phyloP scores from a whole-genome alignment of 2,113 vertebrate genomes.

The Python bivittatus region DNA sequence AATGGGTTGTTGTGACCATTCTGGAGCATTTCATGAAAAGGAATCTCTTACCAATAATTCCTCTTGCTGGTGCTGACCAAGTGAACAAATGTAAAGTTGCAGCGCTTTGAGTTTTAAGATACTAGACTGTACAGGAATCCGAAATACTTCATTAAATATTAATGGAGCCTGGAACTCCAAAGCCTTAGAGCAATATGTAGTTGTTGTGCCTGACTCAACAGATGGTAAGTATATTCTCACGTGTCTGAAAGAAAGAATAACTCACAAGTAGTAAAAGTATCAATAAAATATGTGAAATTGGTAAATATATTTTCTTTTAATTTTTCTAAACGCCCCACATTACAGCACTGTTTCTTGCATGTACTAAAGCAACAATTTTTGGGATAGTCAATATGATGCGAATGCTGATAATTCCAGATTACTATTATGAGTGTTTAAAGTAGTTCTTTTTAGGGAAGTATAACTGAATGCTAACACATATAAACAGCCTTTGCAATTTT shows the following conservation, averaged over 20 bases:
- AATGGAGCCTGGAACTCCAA: conserved; percentile 85
- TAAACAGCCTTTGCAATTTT: too few species aligned
- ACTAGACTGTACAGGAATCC: conserved; percentile 83
- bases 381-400: background rate
- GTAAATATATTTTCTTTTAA: background rate
- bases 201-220: conserved; percentile 82
- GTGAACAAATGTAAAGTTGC: conserved; percentile 88
- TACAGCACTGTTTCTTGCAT: background rate
- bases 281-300: background rate
- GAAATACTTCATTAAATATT: conserved; percentile 94
- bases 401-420: background rate
- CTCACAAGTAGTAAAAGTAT: background rate
- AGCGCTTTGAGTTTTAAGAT: conserved; percentile 80
- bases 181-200: conserved; percentile 90
- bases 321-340: background rate
- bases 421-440: background rate
- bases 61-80: conserved; percentile 86
- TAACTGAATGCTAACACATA: background rate
- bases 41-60: conserved; percentile 85
- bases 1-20: background rate
- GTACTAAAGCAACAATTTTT: background rate
- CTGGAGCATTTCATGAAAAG: conserved; percentile 30
- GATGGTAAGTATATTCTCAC: conserved; percentile 91
- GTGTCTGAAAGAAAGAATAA: conserved; percentile 75
- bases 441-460: background rate